Base-by-base conservation (phyloP, 2,797 vertebrate species). In the Clangula hyemalis region DNA sequence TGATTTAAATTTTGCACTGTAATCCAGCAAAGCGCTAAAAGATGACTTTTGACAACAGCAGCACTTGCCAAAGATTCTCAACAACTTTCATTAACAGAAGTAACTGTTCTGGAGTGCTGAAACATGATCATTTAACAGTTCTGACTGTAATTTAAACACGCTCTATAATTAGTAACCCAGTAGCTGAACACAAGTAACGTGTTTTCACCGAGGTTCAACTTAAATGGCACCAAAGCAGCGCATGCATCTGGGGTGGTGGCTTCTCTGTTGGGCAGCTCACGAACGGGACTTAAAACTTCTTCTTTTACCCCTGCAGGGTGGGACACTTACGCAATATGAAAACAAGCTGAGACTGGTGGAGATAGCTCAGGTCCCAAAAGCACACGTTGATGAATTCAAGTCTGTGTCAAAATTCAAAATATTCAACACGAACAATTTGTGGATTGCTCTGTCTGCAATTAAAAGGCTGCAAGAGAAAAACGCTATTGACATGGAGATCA, bases 371-470 rank as follows among this genome's bases (percentile, higher is more conserved):
- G 99, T 99, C 39, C 99, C 99, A 4, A 99, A 99, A 97, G 98
- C 99, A 27, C 98, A 99, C 0, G 99, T 99, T 3, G 99, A 99
- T 92, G 99, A 99, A 96, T 99, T 99, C 98, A 99, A 99, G 97
- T 99, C 99, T 0, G 99, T 99, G 95, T 98, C 99, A 71, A 99
- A 99, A 97, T 99, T 99, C 97, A 99, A 99, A 98, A 99, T 99
- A 97, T 99, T 99, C 97, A 99, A 99, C 95, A 99, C 99, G 93
- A 99, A 99, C 98, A 99, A 99, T 94, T 86, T 99, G 96, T 99
- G 99, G 99, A 99, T 99, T 94, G 99, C 99, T 22, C 97, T 99
- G 95, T 98, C 98, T 56, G 99, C 99, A 51, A 98, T 99, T 95
- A 99, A 99, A 98, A 98, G 99, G 93, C 98, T 99, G 85, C 98